These are phyloP conservation scores for Morpho helenor DNA, from an alignment of 2,888 invertebrate species.

Conservation along the genomic window DNA sequence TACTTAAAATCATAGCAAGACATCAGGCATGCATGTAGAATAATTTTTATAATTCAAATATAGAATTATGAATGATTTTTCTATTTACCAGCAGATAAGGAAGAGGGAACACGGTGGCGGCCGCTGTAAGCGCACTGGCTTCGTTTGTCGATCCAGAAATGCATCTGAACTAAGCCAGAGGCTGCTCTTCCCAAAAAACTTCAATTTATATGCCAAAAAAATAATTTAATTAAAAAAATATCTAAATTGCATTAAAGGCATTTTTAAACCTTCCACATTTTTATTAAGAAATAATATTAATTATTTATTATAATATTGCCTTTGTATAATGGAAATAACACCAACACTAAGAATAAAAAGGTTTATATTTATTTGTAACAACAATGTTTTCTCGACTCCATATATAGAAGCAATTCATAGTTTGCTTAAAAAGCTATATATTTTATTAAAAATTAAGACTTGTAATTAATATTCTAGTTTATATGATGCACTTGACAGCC, in stretches of 20 bases:
- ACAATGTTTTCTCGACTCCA: not conserved
- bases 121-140: conserved; percentile 88
- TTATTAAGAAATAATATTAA: no score
- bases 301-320: not conserved
- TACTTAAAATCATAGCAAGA: no score
- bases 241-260: not conserved
- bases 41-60: no score
- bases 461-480: not conserved
- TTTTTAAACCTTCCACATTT: no score
- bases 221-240: not conserved
- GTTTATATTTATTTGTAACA: not conserved
- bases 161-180: conserved; percentile 76
- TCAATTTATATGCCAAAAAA: not conserved
- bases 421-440: not conserved
- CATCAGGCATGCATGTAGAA: no score
- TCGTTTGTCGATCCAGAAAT: conserved; percentile 93
- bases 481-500: conserved; percentile 48
- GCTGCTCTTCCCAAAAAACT: conserved; percentile 15
- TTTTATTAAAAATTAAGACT: not conserved
- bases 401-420: not conserved
- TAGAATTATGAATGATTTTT: no score
- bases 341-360: not conserved
- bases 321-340: not conserved
- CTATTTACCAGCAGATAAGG: conserved; percentile 76
- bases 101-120: conserved; percentile 84